A percentile compares a stretch with the other conserved stretches of the same genome.
These are phyloP conservation scores for Cephalopterus ornatus DNA, from an alignment of 2,113 vertebrate genomes.

Conservation along the genomic window DNA sequence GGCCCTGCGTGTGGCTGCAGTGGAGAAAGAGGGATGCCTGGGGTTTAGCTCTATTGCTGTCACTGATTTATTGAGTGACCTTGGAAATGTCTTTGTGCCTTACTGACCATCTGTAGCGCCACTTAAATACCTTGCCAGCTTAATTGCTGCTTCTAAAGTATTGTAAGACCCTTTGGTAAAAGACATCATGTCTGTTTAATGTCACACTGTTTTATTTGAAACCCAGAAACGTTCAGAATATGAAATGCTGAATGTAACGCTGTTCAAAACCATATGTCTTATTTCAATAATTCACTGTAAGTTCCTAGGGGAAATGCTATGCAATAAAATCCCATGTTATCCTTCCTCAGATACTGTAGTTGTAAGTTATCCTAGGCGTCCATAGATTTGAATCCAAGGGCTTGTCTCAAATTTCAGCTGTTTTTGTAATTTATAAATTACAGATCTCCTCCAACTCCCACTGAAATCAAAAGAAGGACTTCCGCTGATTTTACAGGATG, in stretches of 20 bases:
- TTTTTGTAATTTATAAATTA: conserved; percentile 20
- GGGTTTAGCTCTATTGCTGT: conserved; percentile 1
- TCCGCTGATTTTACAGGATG: neutral
- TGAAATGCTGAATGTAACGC: neutral
- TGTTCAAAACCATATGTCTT: conserved; percentile 12
- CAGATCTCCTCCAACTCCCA: neutral
- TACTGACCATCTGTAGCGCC: conserved; percentile 43
- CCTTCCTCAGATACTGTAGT: neutral
- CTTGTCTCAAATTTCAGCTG: conserved; percentile 8
- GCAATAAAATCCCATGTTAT: neutral
- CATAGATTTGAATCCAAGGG: neutral
- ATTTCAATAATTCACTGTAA: conserved; percentile 36
- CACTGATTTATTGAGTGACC: conserved; percentile 59
- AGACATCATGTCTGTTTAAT: conserved; percentile 22
- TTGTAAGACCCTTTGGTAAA: neutral
- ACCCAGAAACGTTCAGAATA: neutral
- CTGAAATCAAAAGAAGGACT: conserved; percentile 7
- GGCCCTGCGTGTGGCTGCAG: neutral
- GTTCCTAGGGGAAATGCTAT: neutral
- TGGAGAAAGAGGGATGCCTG: neutral
- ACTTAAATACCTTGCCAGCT: conserved; percentile 38
- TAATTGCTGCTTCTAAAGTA: conserved; percentile 31
- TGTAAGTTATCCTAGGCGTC: neutral
- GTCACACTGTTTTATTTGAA: conserved; percentile 10
- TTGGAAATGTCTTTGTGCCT: conserved; percentile 46